Percentiles rank a stretch among this genome's conserved stretches.
Conservation (phyloP, 2,888 invertebrate species). For the Andrena flavipes region DNA sequence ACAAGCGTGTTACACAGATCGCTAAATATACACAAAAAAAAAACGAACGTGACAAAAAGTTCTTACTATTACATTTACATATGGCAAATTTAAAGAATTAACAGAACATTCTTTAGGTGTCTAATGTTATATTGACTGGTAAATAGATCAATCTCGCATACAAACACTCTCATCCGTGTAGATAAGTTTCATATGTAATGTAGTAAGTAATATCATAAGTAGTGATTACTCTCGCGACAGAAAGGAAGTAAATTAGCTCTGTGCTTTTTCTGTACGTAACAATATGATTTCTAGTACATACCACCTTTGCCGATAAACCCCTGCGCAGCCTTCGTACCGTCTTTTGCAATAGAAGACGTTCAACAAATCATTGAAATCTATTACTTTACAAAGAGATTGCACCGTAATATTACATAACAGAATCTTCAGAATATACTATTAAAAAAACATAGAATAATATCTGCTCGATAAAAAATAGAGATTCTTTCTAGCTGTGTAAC, state of each 20-base stretch:
- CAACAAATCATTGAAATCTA: slow-evolving; percentile 22
- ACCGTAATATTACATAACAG: slow-evolving; percentile 45
- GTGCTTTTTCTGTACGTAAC: slow-evolving; percentile 13
- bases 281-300: slow-evolving; percentile 20
- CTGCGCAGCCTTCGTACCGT: slow-evolving; percentile 3
- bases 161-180: slow-evolving; percentile 75
- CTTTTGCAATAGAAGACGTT: slow-evolving; percentile 14
- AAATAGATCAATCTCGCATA: slow-evolving; percentile 82
- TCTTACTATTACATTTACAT: slow-evolving; percentile 76
- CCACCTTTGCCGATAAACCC: slow-evolving; percentile 1
- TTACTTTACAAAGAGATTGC: slow-evolving; percentile 54
- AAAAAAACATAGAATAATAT: slow-evolving; percentile 30
- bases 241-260: slow-evolving; percentile 72
- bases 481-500: slow-evolving; percentile 42
- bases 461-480: slow-evolving; percentile 32
- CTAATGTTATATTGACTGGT: slow-evolving; percentile 73
- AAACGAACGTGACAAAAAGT: slow-evolving; percentile 63
- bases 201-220: slow-evolving; percentile 72
- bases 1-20: slow-evolving; percentile 64
- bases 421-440: slow-evolving; percentile 34
- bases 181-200: slow-evolving; percentile 73
- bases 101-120: slow-evolving; percentile 66
- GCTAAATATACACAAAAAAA: slow-evolving; percentile 70
- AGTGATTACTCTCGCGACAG: slow-evolving; percentile 72
- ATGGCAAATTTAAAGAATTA: slow-evolving; percentile 80